Evolutionary conservation across 2,888 invertebrate genomes (phyloP).

Genomic region (Coecobrya sp.): DNA sequence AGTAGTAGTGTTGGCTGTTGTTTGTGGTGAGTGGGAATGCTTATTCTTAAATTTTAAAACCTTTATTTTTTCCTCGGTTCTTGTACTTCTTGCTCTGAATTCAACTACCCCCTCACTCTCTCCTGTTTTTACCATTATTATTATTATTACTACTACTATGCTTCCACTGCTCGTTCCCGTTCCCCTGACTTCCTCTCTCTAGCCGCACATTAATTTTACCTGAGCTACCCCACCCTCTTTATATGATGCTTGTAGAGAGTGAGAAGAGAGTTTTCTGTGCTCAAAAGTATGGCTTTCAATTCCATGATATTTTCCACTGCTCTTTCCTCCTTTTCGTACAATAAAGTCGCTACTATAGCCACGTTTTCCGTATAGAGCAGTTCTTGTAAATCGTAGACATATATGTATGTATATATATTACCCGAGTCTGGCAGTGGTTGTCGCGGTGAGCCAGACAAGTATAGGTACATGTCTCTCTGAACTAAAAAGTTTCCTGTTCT

Average conservation of each 20-base stretch:
- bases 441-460: neutral
- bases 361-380: neutral
- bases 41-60: constrained; percentile 36
- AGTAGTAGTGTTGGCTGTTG: too few species aligned
- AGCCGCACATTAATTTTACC: constrained; percentile 77
- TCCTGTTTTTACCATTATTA: constrained; percentile 33
- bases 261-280: neutral
- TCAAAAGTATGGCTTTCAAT: neutral
- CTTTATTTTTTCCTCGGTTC: neutral
- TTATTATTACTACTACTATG: neutral
- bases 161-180: neutral
- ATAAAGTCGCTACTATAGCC: neutral
- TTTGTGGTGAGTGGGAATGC: neutral
- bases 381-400: neutral
- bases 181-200: constrained; percentile 79
- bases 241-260: neutral
- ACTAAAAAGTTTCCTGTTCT: constrained; percentile 5
- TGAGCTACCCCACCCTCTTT: constrained; percentile 76
- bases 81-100: constrained; percentile 3
- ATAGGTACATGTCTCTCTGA: neutral
- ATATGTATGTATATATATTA: neutral
- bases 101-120: constrained; percentile 29
- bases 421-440: neutral
- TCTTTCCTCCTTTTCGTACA: neutral
- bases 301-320: constrained; percentile 16